phyloP scores from a whole-genome alignment of 2,797 vertebrate genomes.

The Danio albolineatus region DNA sequence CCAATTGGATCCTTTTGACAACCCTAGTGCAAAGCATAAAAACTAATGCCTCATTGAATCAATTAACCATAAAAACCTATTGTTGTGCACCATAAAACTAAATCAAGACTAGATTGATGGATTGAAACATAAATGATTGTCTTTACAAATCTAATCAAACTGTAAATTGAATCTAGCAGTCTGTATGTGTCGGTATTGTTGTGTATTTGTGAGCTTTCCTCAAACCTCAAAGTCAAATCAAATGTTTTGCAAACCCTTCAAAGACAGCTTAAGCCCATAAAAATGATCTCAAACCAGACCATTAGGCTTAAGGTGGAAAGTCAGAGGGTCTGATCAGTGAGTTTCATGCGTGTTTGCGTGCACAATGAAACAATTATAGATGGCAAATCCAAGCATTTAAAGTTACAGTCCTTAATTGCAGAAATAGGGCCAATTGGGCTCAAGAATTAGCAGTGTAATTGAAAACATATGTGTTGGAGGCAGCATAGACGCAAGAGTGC shows the following conservation, averaged over 20 bases:
- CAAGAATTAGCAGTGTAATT: slow-evolving; percentile 23
- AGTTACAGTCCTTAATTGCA: slow-evolving; percentile 36
- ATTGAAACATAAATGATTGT: background rate
- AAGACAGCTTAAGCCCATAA: slow-evolving; percentile 6
- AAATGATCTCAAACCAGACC: slow-evolving; percentile 1
- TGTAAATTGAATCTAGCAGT: background rate
- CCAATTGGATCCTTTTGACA: too few species aligned
- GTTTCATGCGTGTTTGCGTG: slow-evolving; percentile 20
- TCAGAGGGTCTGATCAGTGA: slow-evolving; percentile 11
- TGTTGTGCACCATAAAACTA: too few species aligned
- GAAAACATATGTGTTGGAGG: slow-evolving; percentile 26
- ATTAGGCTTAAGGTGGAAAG: slow-evolving; percentile 31
- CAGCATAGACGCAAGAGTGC: background rate
- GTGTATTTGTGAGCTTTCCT: background rate
- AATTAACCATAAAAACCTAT: too few species aligned
- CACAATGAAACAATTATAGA: slow-evolving; percentile 44
- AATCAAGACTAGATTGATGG: too few species aligned
- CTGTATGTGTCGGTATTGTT: slow-evolving; percentile 5
- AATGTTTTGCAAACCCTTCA: slow-evolving; percentile 13
- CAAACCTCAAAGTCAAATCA: background rate
- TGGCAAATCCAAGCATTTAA: slow-evolving; percentile 19
- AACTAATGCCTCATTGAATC: too few species aligned
- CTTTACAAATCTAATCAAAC: background rate
- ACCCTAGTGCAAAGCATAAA: too few species aligned
- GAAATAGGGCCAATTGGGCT: slow-evolving; percentile 27